Percentiles rank a stretch among this genome's conserved stretches.
Evolutionary conservation across 2,797 vertebrate genomes (phyloP).

Genomic region (Neosilurus hyrtlii): DNA sequence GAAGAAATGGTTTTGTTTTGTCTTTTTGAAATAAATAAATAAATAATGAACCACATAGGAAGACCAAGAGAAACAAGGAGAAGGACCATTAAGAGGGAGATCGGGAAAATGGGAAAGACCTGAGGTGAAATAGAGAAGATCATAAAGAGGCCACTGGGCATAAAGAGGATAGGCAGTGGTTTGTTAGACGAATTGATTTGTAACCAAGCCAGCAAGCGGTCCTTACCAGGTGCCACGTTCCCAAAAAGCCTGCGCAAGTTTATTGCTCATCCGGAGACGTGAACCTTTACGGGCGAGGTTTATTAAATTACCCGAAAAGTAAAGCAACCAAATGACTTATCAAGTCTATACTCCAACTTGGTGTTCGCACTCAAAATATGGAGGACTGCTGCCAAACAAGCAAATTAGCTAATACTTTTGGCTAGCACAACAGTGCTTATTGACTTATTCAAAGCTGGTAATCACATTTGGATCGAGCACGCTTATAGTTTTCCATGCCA

Average conservation of each 20-base stretch:
- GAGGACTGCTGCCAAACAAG: slow-evolving; percentile 6
- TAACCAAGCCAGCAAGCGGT: not conserved
- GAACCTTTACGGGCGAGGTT: not conserved
- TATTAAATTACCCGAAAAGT: not conserved
- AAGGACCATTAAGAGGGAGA: too few relatives aligned
- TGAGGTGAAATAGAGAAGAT: too few relatives aligned
- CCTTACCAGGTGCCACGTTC: not conserved
- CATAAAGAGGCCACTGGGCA: too few relatives aligned
- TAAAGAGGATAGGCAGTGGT: not conserved
- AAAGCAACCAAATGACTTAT: slow-evolving; percentile 9
- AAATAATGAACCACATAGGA: too few relatives aligned
- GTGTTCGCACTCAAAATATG: slow-evolving; percentile 2
- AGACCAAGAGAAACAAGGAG: too few relatives aligned
- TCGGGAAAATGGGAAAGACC: too few relatives aligned
- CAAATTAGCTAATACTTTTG: slow-evolving; percentile 26
- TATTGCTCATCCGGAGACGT: not conserved
- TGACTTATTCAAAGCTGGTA: slow-evolving; percentile 23
- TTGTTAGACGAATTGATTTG: not conserved
- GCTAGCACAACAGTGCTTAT: slow-evolving; percentile 8
- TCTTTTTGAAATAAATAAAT: too few relatives aligned
- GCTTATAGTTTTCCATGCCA: not conserved
- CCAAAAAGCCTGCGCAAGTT: not conserved
- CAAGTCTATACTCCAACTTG: slow-evolving; percentile 7
- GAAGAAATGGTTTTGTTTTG: too few relatives aligned
- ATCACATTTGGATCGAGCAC: slow-evolving; percentile 4